Conservation (phyloP, 1,140 invertebrate genomes). For the Atta texana region DNA sequence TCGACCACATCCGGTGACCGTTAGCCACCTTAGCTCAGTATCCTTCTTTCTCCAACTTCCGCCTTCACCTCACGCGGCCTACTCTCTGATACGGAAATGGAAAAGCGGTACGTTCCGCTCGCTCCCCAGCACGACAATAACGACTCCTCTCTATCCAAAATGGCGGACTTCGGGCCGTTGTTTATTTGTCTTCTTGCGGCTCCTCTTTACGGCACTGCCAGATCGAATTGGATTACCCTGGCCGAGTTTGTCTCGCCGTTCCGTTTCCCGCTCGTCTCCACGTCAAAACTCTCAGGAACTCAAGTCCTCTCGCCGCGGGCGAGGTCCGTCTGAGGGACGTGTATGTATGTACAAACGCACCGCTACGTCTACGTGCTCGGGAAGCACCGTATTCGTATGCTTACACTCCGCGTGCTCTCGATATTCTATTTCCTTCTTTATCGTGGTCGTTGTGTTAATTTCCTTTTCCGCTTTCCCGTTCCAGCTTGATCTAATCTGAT, state of each 20-base stretch:
- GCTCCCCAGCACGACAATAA: slow-evolving; percentile 72
- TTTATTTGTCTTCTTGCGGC: slow-evolving; percentile 64
- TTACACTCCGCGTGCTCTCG: neutral
- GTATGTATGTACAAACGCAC: neutral
- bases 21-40: slow-evolving; percentile 71
- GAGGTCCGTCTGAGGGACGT: neutral
- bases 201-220: neutral
- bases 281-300: neutral
- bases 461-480: neutral
- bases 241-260: neutral
- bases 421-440: neutral
- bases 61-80: neutral
- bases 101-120: slow-evolving; percentile 50
- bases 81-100: slow-evolving; percentile 24
- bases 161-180: slow-evolving; percentile 71
- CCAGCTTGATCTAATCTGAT: neutral
- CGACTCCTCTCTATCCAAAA: slow-evolving; percentile 62
- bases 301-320: neutral
- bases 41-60: neutral
- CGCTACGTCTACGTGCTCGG: neutral
- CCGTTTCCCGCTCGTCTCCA: slow-evolving; percentile 24
- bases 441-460: neutral
- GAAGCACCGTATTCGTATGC: neutral
- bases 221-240: neutral
- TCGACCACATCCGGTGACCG: slow-evolving; percentile 82